Conservation (phyloP, 2,888 invertebrate genomes). For the Pristionchus arcanus region DNA sequence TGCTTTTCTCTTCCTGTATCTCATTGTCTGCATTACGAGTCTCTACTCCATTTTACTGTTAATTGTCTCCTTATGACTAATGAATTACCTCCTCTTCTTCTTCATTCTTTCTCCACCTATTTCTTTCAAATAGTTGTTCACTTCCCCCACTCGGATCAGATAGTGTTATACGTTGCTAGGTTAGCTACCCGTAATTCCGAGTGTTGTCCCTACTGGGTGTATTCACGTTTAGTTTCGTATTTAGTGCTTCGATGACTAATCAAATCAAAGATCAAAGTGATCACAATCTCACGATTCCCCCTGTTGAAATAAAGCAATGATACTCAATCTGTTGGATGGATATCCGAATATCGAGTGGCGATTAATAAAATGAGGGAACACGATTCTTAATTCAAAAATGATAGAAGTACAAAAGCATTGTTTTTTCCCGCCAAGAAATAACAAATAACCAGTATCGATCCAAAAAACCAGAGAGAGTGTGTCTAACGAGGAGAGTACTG, state of each 20-base stretch:
- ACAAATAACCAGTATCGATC: too few relatives aligned
- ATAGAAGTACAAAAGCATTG: too few relatives aligned
- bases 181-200: constrained; percentile 33
- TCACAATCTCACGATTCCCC: constrained; percentile 22
- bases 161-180: constrained; percentile 28
- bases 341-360: too few relatives aligned
- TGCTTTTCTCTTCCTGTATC: constrained; percentile 41
- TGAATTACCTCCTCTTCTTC: constrained; percentile 38
- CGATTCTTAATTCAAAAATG: too few relatives aligned
- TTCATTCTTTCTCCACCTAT: neutral
- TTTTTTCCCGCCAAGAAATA: too few relatives aligned
- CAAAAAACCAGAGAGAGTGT: too few relatives aligned
- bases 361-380: too few relatives aligned
- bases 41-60: constrained; percentile 23
- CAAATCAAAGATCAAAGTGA: constrained; percentile 36
- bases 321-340: neutral
- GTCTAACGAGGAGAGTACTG: too few relatives aligned
- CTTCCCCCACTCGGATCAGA: constrained; percentile 23
- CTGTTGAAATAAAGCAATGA: constrained; percentile 21
- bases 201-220: constrained; percentile 27
- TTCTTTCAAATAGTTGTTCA: neutral
- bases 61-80: constrained; percentile 7
- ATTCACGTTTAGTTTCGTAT: neutral
- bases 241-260: constrained; percentile 34
- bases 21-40: constrained; percentile 45